These are phyloP conservation scores for Anthopleura xanthogrammica DNA, from an alignment of 92 coral and sea anemone genomes.

Conservation along the genomic window DNA sequence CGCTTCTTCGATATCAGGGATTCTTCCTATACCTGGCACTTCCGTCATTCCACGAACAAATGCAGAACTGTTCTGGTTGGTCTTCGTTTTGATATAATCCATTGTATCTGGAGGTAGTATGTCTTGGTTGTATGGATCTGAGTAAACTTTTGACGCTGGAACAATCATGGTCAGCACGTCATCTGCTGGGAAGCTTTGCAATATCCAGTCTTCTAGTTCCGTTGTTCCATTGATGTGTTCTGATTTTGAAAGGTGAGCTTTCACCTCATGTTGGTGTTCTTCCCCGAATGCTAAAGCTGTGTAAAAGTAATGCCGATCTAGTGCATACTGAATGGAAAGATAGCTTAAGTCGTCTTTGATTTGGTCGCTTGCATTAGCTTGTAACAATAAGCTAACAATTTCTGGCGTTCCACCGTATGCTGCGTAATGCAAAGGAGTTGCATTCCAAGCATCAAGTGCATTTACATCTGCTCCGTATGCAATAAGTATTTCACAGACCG, in stretches of 20 bases:
- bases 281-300: conserved; percentile 42
- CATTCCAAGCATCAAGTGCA: conserved; percentile 26
- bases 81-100: conserved; percentile 26
- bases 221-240: conserved; percentile 3
- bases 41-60: conserved; percentile 33
- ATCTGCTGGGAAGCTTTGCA: conserved; percentile 47
- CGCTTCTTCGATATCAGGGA: conserved; percentile 26
- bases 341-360: conserved; percentile 17
- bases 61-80: conserved; percentile 13
- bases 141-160: conserved; percentile 35
- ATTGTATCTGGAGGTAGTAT: conserved; percentile 21
- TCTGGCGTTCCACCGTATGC: conserved; percentile 56
- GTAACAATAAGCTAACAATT: conserved; percentile 30
- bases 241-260: background rate
- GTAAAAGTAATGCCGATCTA: conserved; percentile 43
- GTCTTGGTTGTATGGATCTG: conserved; percentile 12
- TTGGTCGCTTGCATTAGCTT: conserved; percentile 33
- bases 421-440: conserved; percentile 43
- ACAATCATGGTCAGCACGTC: conserved; percentile 38
- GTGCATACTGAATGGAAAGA: conserved; percentile 37
- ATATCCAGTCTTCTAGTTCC: conserved; percentile 17
- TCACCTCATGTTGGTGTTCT: conserved; percentile 14
- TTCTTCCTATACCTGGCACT: conserved; percentile 42
- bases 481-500: conserved; percentile 31
- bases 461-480: conserved; percentile 33